Base-by-base conservation (phyloP, 2,113 vertebrate species). In the Bujurquina vittata region DNA sequence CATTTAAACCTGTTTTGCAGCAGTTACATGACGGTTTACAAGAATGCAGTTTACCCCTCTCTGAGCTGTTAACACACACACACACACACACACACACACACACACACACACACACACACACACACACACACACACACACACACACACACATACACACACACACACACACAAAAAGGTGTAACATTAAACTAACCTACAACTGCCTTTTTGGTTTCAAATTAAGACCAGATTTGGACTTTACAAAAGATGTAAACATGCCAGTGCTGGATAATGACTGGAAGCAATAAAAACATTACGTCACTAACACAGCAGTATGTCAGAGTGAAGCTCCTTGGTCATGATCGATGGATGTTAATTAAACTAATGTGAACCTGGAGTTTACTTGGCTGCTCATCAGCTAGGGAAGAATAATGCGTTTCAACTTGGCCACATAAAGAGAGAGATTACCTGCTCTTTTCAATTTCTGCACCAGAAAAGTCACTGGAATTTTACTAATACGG, bases 1-100 rank as follows among this genome's bases (percentile, higher is more conserved):
- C 84, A 57, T 90, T 73, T 37, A 95, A 95, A 95, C 94, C 91
- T 77, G 92, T 93, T 95, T 78, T 81, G 80, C 88, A 74, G 79
- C 84, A 87, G 79, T 91, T 87, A 77, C 60, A 86, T 78, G 88
- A 83, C 67, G 4, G 69, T 87, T 79, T 75, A 75, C 20, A 14
- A 87, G 59, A 46, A 33, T 33, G 57, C 22, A 58, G 55, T 63
- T 83, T 26, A 61, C 52, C 79, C 65, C 54, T 77, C 67, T 73
- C 55, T 10, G 37, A 63, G 80, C 73, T 40, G 57, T 59, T 23
- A 1, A 20, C 57, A 37, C 82, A 74, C 22, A 29, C 29, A 29
- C 33, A 33, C 5, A 33, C 33, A 33, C 33, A 33, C 33, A 33
- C 33, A 33, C 33, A 33, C 33, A 33, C 33, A 33, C 33, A 33